Evolutionary conservation across 2,113 vertebrate genomes (phyloP).

Genomic region (Collichthys lucidus): DNA sequence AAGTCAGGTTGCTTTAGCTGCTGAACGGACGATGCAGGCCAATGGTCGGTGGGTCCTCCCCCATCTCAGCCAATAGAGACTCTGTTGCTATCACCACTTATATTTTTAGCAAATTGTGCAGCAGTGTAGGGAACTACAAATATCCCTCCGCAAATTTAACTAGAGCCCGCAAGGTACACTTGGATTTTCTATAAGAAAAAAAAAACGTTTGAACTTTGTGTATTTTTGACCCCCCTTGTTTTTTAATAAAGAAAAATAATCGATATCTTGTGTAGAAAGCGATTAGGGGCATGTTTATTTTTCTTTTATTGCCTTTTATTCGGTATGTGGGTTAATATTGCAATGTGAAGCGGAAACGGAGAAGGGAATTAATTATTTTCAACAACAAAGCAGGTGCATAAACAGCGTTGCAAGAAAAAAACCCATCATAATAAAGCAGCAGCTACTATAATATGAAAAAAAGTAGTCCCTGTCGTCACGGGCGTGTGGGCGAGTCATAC

Average conservation of each 20-base stretch:
- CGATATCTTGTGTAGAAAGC: background rate
- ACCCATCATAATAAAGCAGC: background rate
- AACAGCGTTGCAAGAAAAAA: background rate
- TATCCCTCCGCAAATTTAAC: slow-evolving; percentile 70
- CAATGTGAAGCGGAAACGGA: fast-evolving
- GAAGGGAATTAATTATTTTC: background rate
- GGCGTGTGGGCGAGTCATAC: slow-evolving; percentile 79
- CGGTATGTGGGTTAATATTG: background rate
- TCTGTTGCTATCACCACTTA: slow-evolving; percentile 92
- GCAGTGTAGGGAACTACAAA: slow-evolving; percentile 57
- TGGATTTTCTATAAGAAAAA: background rate
- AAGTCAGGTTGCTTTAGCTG: slow-evolving; percentile 21
- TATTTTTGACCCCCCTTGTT: background rate
- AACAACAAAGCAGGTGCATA: background rate
- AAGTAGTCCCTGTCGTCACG: slow-evolving; percentile 83
- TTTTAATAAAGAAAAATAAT: background rate
- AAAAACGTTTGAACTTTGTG: background rate
- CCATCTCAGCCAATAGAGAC: slow-evolving; percentile 84
- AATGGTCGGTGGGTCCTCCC: slow-evolving; percentile 70
- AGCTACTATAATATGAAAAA: slow-evolving; percentile 47
- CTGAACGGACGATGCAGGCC: slow-evolving; percentile 71
- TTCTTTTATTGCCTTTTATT: background rate
- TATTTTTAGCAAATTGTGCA: slow-evolving; percentile 92
- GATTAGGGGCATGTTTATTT: background rate
- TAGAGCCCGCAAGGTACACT: background rate